A percentile compares a stretch with the other conserved stretches of the same genome.
phyloP scores from a whole-genome alignment of 2,888 invertebrate species.

The Tupiocoris notatus region DNA sequence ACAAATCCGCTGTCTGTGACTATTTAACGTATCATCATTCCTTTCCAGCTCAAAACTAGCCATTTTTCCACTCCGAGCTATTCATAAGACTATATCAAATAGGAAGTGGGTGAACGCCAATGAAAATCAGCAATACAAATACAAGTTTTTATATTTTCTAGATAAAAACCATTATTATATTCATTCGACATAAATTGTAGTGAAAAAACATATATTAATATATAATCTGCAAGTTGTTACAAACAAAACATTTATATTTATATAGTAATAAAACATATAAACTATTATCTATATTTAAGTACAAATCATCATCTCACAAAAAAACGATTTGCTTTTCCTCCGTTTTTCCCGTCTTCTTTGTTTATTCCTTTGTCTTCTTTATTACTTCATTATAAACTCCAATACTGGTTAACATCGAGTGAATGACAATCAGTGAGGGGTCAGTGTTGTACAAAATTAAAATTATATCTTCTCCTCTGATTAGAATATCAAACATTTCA shows the following conservation, averaged over 20 bases:
- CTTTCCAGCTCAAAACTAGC: too few relatives aligned
- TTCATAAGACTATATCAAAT: too few relatives aligned
- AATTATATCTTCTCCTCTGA: constrained; percentile 46
- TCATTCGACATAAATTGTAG: constrained; percentile 49
- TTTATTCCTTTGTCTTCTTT: background rate
- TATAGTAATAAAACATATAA: constrained; percentile 49
- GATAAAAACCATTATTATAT: constrained; percentile 50
- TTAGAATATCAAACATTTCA: constrained; percentile 47
- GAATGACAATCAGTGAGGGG: constrained; percentile 48
- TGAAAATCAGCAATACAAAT: too few relatives aligned
- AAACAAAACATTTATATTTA: constrained; percentile 50
- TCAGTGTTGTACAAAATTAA: constrained; percentile 48
- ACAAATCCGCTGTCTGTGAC: too few relatives aligned
- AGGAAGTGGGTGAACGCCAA: too few relatives aligned
- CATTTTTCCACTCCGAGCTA: too few relatives aligned
- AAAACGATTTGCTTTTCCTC: constrained; percentile 47
- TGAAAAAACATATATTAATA: constrained; percentile 50
- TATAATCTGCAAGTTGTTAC: constrained; percentile 49
- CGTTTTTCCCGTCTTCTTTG: constrained; percentile 14
- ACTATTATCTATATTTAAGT: constrained; percentile 48
- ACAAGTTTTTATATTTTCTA: constrained; percentile 49
- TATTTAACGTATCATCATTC: too few relatives aligned
- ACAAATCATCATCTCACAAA: constrained; percentile 47
- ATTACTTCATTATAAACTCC: constrained; percentile 47
- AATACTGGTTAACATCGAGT: constrained; percentile 49